Conservation (phyloP, 1,140 invertebrate species). For the Drosophila pachea region DNA sequence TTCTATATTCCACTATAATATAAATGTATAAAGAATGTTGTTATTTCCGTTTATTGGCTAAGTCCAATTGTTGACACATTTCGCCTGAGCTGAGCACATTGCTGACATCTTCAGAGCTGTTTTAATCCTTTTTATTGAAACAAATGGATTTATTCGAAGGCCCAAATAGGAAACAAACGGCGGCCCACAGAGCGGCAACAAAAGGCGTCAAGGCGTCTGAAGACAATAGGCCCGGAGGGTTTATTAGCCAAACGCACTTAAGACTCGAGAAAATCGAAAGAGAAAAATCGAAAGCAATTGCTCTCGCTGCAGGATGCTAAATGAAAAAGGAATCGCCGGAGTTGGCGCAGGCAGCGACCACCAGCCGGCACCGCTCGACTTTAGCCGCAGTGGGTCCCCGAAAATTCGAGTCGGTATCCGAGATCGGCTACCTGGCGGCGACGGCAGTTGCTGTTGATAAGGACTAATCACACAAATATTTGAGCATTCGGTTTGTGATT, state of each 20-base stretch:
- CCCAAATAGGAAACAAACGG: conserved; percentile 18
- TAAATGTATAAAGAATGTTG: neutral
- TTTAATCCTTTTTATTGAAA: conserved; percentile 75
- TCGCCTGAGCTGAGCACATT: conserved; percentile 37
- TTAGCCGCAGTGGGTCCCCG: conserved; percentile 68
- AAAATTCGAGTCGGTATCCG: neutral
- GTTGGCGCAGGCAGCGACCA: conserved; percentile 23
- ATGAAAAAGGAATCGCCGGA: conserved; percentile 65
- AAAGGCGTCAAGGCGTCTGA: conserved; percentile 73
- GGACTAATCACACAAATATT: conserved; percentile 78
- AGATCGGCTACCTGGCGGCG: conserved; percentile 50
- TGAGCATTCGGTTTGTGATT: conserved; percentile 72
- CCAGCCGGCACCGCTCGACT: conserved; percentile 56
- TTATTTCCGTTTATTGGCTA: conserved; percentile 16
- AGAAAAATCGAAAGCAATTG: conserved; percentile 72
- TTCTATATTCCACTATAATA: too few relatives aligned
- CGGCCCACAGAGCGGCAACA: conserved; percentile 13
- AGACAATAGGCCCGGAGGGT: conserved; percentile 55
- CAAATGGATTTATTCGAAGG: conserved; percentile 44
- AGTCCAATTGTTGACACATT: conserved; percentile 42
- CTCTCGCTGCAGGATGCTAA: conserved; percentile 72
- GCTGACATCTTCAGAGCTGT: conserved; percentile 45
- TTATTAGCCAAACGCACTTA: conserved; percentile 57
- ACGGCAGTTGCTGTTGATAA: conserved; percentile 61
- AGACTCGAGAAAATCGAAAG: neutral